Base-by-base conservation (phyloP, 2,113 vertebrate genomes). In the Myrmecobius fasciatus region DNA sequence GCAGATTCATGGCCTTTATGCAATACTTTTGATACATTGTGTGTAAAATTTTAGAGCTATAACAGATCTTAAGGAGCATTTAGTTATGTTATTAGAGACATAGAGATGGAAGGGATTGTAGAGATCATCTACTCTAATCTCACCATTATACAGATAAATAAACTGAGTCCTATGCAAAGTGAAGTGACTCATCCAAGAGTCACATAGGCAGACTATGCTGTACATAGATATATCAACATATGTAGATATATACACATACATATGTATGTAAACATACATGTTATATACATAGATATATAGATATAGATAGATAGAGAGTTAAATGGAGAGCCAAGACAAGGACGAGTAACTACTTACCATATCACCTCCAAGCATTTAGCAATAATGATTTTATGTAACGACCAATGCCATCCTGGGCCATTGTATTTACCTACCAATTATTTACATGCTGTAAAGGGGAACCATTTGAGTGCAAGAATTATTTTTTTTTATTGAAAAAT, bases 141-240 rank as follows among this genome's bases (percentile, higher is more conserved):
- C 26, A 75, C 48, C 22, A 49, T 89, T 95, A 96, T 94, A 92
- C 83, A 53, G 88, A 60, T 88, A 43, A 96, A 47, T 95, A 95
- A 95, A 60, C 1, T 3, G 36, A 93, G 83, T 88, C 53, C 92
- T 52, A 93, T 89, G 92, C 91, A 46, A 93, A 94, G 48, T 94
- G 3, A 91, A 67, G 20, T 94, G 92, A 53, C 7, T 94, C 95
- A 49, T n/a, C 47, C 56, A 20, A 95, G 67, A 91, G 43, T 91
- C 94, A 91, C 52, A 11, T 94, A 51, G 46, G 60, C 10, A 43
- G 94, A 49, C 49, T 49, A 6, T 49, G 49, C 6, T 49, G 9
- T 49, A 49, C 9, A 49, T 49, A n/a, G n/a, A n/a, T n/a, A n/a
- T n/a, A n/a, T n/a, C n/a, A n/a, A n/a, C n/a, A n/a, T n/a, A n/a